phyloP scores from a whole-genome alignment of 2,797 vertebrate genomes.

The Aplochiton taeniatus region DNA sequence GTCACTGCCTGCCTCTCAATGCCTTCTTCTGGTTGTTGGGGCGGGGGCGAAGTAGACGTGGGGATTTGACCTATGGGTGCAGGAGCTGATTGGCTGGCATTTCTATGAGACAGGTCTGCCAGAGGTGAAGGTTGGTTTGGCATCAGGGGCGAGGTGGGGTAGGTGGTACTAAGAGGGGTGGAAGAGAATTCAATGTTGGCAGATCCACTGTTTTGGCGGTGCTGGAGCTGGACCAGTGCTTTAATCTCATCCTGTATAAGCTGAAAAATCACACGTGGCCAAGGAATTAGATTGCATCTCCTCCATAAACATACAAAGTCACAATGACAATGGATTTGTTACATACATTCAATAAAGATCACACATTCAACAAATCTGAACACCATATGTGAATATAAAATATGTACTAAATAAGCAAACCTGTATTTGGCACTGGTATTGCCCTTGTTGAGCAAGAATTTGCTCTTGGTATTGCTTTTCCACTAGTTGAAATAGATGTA shows the following conservation, averaged over 20 bases:
- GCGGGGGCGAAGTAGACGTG: constrained; percentile 49
- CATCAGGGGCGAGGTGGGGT: constrained; percentile 46
- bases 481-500: constrained; percentile 88
- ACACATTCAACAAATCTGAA: not conserved
- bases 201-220: constrained; percentile 63
- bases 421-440: constrained; percentile 94
- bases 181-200: constrained; percentile 55
- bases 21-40: constrained; percentile 42
- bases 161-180: constrained; percentile 35
- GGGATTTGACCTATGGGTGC: constrained; percentile 57
- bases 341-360: constrained; percentile 2
- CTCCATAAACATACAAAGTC: not conserved
- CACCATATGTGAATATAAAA: not conserved
- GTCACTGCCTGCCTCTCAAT: constrained; percentile 67
- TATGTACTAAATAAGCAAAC: constrained; percentile 64
- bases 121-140: constrained; percentile 33
- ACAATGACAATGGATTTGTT: not conserved
- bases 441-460: constrained; percentile 90
- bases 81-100: constrained; percentile 50
- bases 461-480: constrained; percentile 95
- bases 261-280: constrained; percentile 60
- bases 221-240: constrained; percentile 85
- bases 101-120: constrained; percentile 67
- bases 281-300: not conserved
- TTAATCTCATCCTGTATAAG: constrained; percentile 94